Evolutionary conservation across 2,113 vertebrate species (phyloP).

Genomic region (Nothobranchius furzeri): DNA sequence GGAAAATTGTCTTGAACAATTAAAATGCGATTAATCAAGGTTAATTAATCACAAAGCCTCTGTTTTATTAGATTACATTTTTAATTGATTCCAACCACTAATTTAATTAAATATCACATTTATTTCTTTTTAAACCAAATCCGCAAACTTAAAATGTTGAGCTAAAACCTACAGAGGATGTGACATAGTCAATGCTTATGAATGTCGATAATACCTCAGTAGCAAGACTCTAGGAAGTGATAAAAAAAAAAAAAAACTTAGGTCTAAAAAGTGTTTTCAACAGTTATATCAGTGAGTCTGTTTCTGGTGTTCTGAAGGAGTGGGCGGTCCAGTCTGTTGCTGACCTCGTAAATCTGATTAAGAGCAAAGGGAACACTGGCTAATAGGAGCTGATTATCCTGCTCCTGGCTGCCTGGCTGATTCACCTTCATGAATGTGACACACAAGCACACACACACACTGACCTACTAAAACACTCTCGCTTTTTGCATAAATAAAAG

Average conservation of each 20-base stretch:
- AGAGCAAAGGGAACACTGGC: slow-evolving; percentile 54
- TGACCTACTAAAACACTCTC: slow-evolving; percentile 18
- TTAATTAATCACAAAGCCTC: no score
- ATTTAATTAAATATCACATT: no score
- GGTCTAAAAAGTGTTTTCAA: neutral
- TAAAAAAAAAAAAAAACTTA: neutral
- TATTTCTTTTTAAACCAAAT: no score
- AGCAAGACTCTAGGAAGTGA: no score
- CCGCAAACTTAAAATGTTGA: no score
- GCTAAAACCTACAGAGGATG: no score
- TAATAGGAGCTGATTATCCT: slow-evolving; percentile 70
- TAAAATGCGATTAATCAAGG: no score
- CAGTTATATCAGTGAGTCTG: slow-evolving; percentile 9
- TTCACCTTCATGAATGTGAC: slow-evolving; percentile 36
- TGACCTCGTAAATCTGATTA: slow-evolving; percentile 71
- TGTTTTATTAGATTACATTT: no score
- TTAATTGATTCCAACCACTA: no score
- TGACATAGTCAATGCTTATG: no score
- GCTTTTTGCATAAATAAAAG: neutral
- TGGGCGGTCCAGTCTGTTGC: slow-evolving; percentile 43
- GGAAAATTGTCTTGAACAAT: no score
- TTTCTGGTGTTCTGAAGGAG: slow-evolving; percentile 38
- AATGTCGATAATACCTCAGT: no score
- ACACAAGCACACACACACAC: slow-evolving; percentile 22
- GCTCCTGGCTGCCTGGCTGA: slow-evolving; percentile 51